Evolutionary conservation across 2,888 invertebrate species (phyloP).

Genomic region (Axea sp.): DNA sequence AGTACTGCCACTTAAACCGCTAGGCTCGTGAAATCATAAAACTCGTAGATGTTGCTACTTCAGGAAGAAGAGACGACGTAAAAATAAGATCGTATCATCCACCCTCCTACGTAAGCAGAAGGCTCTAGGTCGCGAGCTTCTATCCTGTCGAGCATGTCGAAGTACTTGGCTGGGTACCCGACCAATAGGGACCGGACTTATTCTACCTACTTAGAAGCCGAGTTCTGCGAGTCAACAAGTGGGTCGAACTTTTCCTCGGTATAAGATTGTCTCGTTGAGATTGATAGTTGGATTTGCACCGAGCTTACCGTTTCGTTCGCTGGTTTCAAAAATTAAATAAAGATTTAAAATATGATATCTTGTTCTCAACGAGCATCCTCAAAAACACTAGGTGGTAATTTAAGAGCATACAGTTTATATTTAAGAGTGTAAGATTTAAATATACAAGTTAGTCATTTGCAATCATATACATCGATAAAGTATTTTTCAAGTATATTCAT

Average conservation of each 20-base stretch:
- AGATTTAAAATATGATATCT: constrained; percentile 31
- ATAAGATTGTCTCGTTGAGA: constrained; percentile 49
- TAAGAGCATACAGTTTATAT: background rate
- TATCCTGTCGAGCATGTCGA: constrained; percentile 54
- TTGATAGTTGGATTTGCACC: constrained; percentile 22
- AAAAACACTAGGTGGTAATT: constrained; percentile 26
- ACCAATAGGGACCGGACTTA: constrained; percentile 54
- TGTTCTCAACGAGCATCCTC: constrained; percentile 8
- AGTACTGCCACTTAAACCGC: constrained; percentile 39
- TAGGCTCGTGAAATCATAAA: constrained; percentile 45
- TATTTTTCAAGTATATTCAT: too few relatives aligned
- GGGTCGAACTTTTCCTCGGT: constrained; percentile 54
- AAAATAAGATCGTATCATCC: constrained; percentile 56
- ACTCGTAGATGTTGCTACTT: constrained; percentile 40
- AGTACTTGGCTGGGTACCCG: constrained; percentile 32
- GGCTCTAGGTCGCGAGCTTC: constrained; percentile 48
- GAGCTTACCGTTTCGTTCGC: constrained; percentile 34
- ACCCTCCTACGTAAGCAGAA: constrained; percentile 56
- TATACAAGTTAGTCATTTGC: background rate
- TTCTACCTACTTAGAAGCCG: constrained; percentile 54
- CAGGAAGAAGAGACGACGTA: constrained; percentile 52
- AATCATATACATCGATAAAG: too few relatives aligned
- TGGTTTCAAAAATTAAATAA: constrained; percentile 25
- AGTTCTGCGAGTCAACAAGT: constrained; percentile 48
- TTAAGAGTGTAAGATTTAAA: background rate